These are phyloP conservation scores for Catocala fraxini DNA, from an alignment of 2,888 invertebrate genomes.

Conservation along the genomic window DNA sequence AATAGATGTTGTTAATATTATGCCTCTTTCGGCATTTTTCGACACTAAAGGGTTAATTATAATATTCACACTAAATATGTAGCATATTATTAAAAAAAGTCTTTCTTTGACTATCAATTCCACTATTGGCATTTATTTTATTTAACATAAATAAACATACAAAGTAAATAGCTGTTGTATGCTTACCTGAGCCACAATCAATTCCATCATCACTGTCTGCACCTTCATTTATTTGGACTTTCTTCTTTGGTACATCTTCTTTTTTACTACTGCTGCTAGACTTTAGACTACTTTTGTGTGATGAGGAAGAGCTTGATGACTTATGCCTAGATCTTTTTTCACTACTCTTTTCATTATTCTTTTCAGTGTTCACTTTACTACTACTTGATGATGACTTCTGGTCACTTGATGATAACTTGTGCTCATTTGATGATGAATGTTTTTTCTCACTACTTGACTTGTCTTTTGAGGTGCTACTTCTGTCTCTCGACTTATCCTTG, in stretches of 20 bases:
- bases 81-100: too few species aligned
- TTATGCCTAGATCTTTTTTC: constrained; percentile 73
- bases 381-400: constrained; percentile 54
- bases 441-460: constrained; percentile 76
- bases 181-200: constrained; percentile 89
- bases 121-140: too few species aligned
- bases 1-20: too few species aligned
- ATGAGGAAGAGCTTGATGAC: constrained; percentile 73
- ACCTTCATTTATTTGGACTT: constrained; percentile 56
- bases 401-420: constrained; percentile 52
- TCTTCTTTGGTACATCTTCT: constrained; percentile 82
- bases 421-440: constrained; percentile 68
- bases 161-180: too few species aligned
- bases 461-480: constrained; percentile 74
- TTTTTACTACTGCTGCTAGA: constrained; percentile 71
- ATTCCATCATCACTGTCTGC: constrained; percentile 89
- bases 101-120: too few species aligned
- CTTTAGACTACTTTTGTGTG: constrained; percentile 67
- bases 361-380: constrained; percentile 66
- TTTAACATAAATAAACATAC: too few species aligned
- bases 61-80: too few species aligned
- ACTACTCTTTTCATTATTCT: constrained; percentile 58
- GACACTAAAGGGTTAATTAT: too few species aligned
- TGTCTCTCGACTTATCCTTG: constrained; percentile 75
- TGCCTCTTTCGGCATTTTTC: too few species aligned